phyloP scores from a whole-genome alignment of 2,113 vertebrate genomes.

The Leucopsar rothschildi region DNA sequence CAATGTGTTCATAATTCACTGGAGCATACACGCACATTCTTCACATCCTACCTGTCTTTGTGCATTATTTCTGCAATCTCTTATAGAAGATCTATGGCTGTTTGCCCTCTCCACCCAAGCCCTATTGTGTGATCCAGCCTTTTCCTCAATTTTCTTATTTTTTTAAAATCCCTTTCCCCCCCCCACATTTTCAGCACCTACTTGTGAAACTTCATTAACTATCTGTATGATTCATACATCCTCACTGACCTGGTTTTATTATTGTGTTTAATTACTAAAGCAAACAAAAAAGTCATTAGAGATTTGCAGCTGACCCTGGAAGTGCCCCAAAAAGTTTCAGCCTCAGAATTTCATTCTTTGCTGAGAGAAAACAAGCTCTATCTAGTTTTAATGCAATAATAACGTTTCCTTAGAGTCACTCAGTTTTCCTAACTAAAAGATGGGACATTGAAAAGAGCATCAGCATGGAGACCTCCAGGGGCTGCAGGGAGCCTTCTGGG shows the following conservation, averaged over 20 bases:
- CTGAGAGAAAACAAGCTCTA: background rate
- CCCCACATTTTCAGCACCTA: background rate
- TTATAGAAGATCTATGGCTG: background rate
- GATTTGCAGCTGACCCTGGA: background rate
- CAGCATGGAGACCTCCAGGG: background rate
- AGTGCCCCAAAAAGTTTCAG: background rate
- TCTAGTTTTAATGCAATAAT: background rate
- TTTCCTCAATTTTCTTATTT: background rate
- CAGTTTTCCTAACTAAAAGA: background rate
- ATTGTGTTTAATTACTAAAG: background rate
- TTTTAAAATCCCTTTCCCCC: rapidly evolving
- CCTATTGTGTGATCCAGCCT: background rate
- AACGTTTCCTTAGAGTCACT: background rate
- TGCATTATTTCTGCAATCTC: background rate
- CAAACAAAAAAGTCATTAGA: background rate
- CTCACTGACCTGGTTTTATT: background rate
- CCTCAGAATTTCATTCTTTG: background rate
- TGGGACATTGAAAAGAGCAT: background rate
- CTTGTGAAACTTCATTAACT: background rate
- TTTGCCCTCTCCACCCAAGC: background rate
- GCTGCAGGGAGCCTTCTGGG: background rate
- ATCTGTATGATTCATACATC: background rate
- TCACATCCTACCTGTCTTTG: background rate
- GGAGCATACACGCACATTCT: background rate
- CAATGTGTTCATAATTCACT: background rate